A percentile compares a stretch with the other conserved stretches of the same genome.
Conservation (phyloP, 2,888 invertebrate genomes). For the Sarcophaga carnaria region DNA sequence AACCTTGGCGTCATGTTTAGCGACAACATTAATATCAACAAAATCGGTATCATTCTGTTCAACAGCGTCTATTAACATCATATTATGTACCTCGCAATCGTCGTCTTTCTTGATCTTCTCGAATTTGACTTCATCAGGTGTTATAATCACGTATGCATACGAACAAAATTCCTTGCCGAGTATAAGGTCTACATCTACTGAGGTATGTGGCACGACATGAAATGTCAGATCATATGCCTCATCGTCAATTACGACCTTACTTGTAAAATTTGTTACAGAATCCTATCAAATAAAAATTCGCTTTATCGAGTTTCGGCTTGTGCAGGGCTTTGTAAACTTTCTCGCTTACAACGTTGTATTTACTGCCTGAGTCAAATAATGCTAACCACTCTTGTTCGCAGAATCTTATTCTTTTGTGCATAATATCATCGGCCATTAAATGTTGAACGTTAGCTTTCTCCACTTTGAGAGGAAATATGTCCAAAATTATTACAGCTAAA, state of each 20-base stretch:
- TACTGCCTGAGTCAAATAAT: constrained; percentile 62
- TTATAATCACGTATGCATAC: constrained; percentile 24
- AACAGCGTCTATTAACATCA: constrained; percentile 14
- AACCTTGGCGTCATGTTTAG: not conserved
- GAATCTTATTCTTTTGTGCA: constrained; percentile 39
- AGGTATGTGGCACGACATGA: constrained; percentile 42
- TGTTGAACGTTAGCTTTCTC: constrained; percentile 32
- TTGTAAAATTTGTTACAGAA: too few species aligned
- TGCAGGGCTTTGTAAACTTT: constrained; percentile 31
- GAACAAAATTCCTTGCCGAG: constrained; percentile 44
- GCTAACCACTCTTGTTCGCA: constrained; percentile 2
- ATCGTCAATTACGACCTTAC: too few species aligned
- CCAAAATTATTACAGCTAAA: too few species aligned
- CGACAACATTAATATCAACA: not conserved
- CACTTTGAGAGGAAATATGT: too few species aligned
- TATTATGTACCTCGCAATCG: not conserved
- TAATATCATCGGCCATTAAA: constrained; percentile 39
- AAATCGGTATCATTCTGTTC: constrained; percentile 2
- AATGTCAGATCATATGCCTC: constrained; percentile 2
- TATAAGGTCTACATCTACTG: constrained; percentile 28
- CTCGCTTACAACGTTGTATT: constrained; percentile 53
- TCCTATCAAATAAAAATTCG: constrained; percentile 45
- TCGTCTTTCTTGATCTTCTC: not conserved
- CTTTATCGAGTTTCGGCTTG: constrained; percentile 25
- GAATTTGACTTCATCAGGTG: constrained; percentile 24